phyloP scores from a whole-genome alignment of 2,888 invertebrate genomes.

The Lasioglossum villosulum region DNA sequence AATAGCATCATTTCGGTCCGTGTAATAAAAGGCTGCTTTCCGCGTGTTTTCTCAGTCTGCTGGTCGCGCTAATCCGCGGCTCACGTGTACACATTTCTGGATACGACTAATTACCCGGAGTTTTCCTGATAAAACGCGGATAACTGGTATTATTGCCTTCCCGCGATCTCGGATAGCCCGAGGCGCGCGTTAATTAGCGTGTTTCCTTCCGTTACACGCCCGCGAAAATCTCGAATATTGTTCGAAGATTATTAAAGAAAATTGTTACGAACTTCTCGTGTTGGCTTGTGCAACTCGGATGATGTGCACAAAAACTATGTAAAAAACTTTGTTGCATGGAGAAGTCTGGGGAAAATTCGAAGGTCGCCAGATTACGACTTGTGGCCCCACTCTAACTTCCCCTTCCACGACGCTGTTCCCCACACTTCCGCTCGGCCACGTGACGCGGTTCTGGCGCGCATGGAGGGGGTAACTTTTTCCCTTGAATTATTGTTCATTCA shows the following conservation, averaged over 20 bases:
- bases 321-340: not conserved
- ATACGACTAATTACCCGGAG: not conserved
- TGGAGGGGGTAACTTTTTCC: too few species aligned
- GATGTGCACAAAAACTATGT: not conserved
- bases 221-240: not conserved
- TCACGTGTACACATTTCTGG: not conserved
- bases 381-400: too few species aligned
- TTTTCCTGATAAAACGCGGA: constrained; percentile 2
- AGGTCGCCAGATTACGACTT: too few species aligned
- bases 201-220: not conserved
- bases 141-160: not conserved
- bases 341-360: not conserved
- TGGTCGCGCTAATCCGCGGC: not conserved
- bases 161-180: not conserved
- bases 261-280: not conserved
- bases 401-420: too few species aligned
- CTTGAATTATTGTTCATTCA: too few species aligned
- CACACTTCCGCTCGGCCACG: too few species aligned
- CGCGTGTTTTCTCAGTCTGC: not conserved
- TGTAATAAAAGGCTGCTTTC: not conserved
- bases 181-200: not conserved
- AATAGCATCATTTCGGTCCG: not conserved
- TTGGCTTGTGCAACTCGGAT: not conserved
- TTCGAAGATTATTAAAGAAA: not conserved
- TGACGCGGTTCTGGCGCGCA: too few species aligned